phyloP scores from a whole-genome alignment of 92 coral and sea anemone genomes.

The Palythoa caribaeorum region DNA sequence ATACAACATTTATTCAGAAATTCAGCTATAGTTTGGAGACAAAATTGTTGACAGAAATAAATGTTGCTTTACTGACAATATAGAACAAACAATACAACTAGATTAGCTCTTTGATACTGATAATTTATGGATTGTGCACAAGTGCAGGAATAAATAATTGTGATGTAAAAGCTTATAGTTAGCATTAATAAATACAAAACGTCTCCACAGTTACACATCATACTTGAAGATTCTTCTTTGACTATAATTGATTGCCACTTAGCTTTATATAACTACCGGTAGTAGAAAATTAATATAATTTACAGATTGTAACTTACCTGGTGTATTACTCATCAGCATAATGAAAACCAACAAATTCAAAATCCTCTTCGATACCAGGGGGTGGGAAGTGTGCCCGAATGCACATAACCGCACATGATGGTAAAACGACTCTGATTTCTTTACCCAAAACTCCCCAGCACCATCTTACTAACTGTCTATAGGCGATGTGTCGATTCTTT shows the following conservation, averaged over 20 bases:
- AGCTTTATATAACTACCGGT: background rate
- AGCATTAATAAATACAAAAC: conserved; percentile 3
- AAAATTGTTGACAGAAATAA: background rate
- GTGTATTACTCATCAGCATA: conserved; percentile 7
- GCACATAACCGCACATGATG: conserved; percentile 31
- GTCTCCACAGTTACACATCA: background rate
- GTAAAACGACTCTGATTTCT: background rate
- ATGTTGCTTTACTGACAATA: background rate
- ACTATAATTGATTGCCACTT: conserved; percentile 2
- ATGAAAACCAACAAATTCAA: background rate
- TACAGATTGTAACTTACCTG: conserved; percentile 4
- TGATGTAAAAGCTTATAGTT: background rate
- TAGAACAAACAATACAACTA: background rate
- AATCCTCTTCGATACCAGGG: conserved; percentile 1
- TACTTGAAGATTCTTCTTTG: background rate
- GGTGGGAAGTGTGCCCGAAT: conserved; percentile 22
- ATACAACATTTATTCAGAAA: background rate
- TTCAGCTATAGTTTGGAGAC: background rate
- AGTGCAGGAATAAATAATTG: background rate
- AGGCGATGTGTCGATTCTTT: conserved; percentile 1
- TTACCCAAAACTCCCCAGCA: background rate
- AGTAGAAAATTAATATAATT: background rate
- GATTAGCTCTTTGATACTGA: background rate
- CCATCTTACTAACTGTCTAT: background rate
- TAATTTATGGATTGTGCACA: background rate